These are phyloP conservation scores for Drosophila lacertosa DNA, from an alignment of 1,140 invertebrate species.

Conservation along the genomic window DNA sequence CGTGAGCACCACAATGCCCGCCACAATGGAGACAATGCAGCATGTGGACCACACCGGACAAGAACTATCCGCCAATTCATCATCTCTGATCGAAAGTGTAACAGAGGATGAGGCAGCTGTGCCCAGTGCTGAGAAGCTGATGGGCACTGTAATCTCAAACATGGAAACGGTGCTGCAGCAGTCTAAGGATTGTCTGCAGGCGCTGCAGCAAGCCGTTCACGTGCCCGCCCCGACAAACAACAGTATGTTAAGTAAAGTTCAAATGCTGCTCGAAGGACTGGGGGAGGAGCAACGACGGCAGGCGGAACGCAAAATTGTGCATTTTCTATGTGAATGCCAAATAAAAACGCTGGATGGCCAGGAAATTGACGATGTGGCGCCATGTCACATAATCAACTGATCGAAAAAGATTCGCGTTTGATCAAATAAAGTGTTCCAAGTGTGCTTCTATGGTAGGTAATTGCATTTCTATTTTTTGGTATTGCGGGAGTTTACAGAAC, in stretches of 20 bases:
- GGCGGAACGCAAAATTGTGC: constrained; percentile 74
- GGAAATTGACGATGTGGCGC: constrained; percentile 67
- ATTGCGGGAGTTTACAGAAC: no score
- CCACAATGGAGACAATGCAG: neutral
- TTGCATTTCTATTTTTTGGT: no score
- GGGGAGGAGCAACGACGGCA: constrained; percentile 34
- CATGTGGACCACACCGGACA: neutral
- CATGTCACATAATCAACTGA: constrained; percentile 52
- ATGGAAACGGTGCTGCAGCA: constrained; percentile 74
- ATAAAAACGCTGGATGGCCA: constrained; percentile 72
- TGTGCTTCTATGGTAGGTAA: constrained; percentile 14
- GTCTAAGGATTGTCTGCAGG: constrained; percentile 63
- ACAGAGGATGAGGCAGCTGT: neutral
- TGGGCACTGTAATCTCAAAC: constrained; percentile 63
- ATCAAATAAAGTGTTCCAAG: constrained; percentile 4
- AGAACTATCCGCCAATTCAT: constrained; percentile 3
- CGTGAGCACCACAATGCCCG: constrained; percentile 51
- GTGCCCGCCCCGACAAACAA: constrained; percentile 4
- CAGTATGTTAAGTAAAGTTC: constrained; percentile 58
- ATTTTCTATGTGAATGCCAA: constrained; percentile 78
- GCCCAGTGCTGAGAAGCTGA: constrained; percentile 52
- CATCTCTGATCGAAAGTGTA: constrained; percentile 3
- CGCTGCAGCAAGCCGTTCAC: constrained; percentile 47
- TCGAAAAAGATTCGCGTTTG: neutral
- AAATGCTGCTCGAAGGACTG: constrained; percentile 69